Percentiles rank a stretch among this genome's conserved stretches.
These are phyloP conservation scores for Asbolus verrucosus DNA, from an alignment of 1,140 invertebrate genomes.

Conservation along the genomic window DNA sequence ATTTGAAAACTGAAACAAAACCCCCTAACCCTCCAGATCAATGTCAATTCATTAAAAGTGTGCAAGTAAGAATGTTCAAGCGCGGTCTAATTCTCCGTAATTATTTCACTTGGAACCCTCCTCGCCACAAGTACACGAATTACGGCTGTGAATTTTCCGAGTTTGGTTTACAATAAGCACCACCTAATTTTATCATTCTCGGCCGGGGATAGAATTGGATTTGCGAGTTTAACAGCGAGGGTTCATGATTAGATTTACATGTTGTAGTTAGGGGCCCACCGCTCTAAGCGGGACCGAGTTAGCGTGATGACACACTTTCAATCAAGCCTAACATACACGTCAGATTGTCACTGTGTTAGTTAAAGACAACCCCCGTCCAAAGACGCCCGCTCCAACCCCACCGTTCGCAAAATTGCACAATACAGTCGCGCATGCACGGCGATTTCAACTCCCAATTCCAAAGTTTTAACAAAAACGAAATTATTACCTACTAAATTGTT, in stretches of 20 bases:
- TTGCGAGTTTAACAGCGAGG: constrained; percentile 63
- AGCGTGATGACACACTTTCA: constrained; percentile 58
- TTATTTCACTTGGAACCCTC: constrained; percentile 62
- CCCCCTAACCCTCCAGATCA: constrained; percentile 60
- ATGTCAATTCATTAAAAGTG: constrained; percentile 64
- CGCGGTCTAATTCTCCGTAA: constrained; percentile 63
- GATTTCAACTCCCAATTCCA: too few species aligned
- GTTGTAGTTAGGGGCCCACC: constrained; percentile 56
- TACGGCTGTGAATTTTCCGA: constrained; percentile 64
- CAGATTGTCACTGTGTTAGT: constrained; percentile 47
- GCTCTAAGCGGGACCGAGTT: constrained; percentile 45
- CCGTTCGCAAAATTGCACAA: constrained; percentile 6
- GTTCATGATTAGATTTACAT: constrained; percentile 65
- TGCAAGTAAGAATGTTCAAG: constrained; percentile 57
- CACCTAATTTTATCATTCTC: constrained; percentile 66
- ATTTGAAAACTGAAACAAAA: constrained; percentile 62
- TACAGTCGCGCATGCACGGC: neutral
- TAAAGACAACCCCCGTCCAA: constrained; percentile 16
- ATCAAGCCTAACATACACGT: constrained; percentile 54
- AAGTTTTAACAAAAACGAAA: too few species aligned
- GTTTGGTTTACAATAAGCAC: constrained; percentile 68
- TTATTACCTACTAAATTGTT: too few species aligned
- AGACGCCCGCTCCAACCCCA: neutral
- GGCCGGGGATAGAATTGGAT: constrained; percentile 63
- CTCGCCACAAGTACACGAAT: constrained; percentile 62